Evolutionary conservation across 2,797 vertebrate species (phyloP).

Genomic region (Gambusia yucatana): DNA sequence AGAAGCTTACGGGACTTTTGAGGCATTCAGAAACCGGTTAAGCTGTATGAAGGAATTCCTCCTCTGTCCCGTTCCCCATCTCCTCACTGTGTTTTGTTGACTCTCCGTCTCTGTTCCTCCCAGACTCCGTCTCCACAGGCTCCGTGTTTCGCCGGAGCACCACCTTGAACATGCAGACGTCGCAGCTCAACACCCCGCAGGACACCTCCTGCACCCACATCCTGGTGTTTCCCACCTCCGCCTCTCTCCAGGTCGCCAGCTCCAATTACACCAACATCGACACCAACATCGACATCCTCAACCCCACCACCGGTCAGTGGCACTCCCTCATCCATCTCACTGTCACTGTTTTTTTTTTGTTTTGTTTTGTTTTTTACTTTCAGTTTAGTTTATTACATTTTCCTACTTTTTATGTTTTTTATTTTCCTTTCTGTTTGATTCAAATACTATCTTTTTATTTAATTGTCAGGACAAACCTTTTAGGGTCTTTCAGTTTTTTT

Average conservation of each 20-base stretch:
- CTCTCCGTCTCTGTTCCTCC: slow-evolving; percentile 21
- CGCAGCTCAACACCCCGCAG: slow-evolving; percentile 96
- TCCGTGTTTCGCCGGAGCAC: slow-evolving; percentile 98
- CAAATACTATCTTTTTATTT: slow-evolving; percentile 23
- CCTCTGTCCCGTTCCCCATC: background rate
- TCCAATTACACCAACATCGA: slow-evolving; percentile 92
- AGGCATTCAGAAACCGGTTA: background rate
- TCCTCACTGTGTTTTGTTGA: slow-evolving; percentile 8
- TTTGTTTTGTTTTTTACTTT: slow-evolving; percentile 7
- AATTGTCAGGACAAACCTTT: slow-evolving; percentile 9
- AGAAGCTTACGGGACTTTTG: background rate
- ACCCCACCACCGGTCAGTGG: slow-evolving; percentile 93
- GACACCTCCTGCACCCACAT: slow-evolving; percentile 99
- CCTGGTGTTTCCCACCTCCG: slow-evolving; percentile 97
- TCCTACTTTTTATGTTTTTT: slow-evolving; percentile 4
- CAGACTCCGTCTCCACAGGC: slow-evolving; percentile 97
- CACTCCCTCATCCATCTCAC: background rate
- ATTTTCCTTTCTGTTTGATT: slow-evolving; percentile 7
- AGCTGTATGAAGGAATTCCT: background rate
- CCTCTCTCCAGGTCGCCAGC: slow-evolving; percentile 93
- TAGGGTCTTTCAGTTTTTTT: background rate
- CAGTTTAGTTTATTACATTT: slow-evolving; percentile 9
- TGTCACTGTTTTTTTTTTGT: background rate
- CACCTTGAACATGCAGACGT: slow-evolving; percentile 96
- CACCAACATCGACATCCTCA: slow-evolving; percentile 93